A percentile compares a stretch with the other conserved stretches of the same genome.
phyloP scores from a whole-genome alignment of 2,113 vertebrate species.

The Romanogobio albipinnatus region DNA sequence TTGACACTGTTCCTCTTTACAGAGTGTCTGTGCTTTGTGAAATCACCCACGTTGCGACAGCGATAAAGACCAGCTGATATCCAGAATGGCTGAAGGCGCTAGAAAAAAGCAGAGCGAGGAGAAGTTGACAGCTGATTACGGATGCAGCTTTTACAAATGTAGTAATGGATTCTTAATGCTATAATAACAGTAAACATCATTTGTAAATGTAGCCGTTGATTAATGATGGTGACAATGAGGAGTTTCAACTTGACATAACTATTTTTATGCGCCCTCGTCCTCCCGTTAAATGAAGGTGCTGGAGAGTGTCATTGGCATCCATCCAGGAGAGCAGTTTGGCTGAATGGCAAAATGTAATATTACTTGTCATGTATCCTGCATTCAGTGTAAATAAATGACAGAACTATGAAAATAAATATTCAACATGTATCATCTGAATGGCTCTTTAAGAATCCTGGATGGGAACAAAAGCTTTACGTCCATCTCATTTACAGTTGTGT shows the following conservation, averaged over 20 bases:
- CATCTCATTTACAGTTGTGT: neutral
- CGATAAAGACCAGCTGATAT: neutral
- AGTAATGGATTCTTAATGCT: constrained; percentile 33
- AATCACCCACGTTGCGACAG: neutral
- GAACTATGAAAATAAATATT: neutral
- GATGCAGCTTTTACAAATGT: constrained; percentile 11
- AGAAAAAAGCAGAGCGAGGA: neutral
- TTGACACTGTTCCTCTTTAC: constrained; percentile 5
- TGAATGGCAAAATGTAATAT: constrained; percentile 32
- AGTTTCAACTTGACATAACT: constrained; percentile 12
- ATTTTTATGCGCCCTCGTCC: constrained; percentile 12
- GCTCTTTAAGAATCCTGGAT: neutral
- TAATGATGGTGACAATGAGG: constrained; percentile 16
- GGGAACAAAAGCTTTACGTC: neutral
- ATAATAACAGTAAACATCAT: constrained; percentile 34
- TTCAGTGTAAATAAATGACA: neutral
- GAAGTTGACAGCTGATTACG: constrained; percentile 10
- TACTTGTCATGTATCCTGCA: constrained; percentile 11
- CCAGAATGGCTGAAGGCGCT: neutral
- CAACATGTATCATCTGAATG: neutral
- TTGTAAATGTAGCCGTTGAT: constrained; percentile 29
- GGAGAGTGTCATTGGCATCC: constrained; percentile 14
- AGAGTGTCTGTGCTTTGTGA: neutral
- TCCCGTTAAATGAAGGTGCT: constrained; percentile 17
- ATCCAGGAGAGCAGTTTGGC: constrained; percentile 19